These are phyloP conservation scores for Anolis sagrei DNA, from an alignment of 2,113 vertebrate species.

Conservation along the genomic window DNA sequence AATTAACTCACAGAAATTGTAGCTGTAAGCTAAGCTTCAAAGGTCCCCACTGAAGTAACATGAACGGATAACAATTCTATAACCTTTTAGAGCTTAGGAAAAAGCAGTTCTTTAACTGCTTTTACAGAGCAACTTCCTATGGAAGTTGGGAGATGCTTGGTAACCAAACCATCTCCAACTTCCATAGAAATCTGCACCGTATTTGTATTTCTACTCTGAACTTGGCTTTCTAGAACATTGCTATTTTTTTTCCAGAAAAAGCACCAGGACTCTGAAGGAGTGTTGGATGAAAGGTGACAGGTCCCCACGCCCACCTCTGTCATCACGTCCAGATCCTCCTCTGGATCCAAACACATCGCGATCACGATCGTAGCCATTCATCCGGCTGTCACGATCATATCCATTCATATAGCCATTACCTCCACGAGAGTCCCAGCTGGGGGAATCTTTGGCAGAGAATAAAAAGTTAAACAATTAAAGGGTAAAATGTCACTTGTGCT, in stretches of 20 bases:
- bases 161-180: neutral
- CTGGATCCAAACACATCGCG: slow-evolving; percentile 71
- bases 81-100: neutral
- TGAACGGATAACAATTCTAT: neutral
- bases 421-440: slow-evolving; percentile 75
- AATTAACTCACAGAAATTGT: neutral
- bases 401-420: slow-evolving; percentile 86
- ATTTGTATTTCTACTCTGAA: neutral
- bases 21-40: neutral
- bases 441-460: slow-evolving; percentile 69
- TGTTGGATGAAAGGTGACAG: slow-evolving; percentile 25
- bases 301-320: slow-evolving; percentile 75
- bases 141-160: too few relatives aligned
- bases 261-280: neutral
- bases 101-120: neutral
- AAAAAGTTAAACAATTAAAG: slow-evolving; percentile 25
- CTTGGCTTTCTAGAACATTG: neutral
- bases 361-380: slow-evolving; percentile 76
- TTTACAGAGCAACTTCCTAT: too few relatives aligned
- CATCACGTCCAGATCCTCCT: slow-evolving; percentile 77
- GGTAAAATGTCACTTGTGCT: slow-evolving; percentile 4
- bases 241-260: neutral
- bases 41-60: neutral
- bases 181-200: neutral
- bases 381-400: slow-evolving; percentile 77